Percentiles rank a stretch among this genome's conserved stretches.
Evolutionary conservation across 1,140 invertebrate genomes (phyloP).

Genomic region (Solenopsis invicta): DNA sequence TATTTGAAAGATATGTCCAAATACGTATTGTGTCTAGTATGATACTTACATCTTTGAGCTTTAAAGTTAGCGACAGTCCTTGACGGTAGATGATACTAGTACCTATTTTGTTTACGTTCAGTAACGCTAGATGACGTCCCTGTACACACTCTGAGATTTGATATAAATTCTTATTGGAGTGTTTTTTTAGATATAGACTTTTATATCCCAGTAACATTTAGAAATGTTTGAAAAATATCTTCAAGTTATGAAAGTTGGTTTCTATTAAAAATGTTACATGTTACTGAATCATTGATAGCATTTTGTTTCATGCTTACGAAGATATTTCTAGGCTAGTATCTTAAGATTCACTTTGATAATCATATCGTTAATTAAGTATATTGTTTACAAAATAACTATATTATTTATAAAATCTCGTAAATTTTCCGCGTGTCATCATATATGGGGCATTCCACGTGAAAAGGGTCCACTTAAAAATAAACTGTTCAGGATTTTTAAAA

Average conservation of each 20-base stretch:
- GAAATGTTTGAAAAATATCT: too few species aligned
- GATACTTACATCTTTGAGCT: slow-evolving; percentile 28
- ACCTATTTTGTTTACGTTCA: background rate
- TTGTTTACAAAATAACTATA: background rate
- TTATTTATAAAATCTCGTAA: too few species aligned
- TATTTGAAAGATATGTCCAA: slow-evolving; percentile 5
- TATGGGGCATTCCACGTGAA: too few species aligned
- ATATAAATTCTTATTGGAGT: background rate
- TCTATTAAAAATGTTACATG: too few species aligned
- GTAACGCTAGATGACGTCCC: slow-evolving; percentile 26
- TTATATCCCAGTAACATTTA: background rate
- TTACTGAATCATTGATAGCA: too few species aligned
- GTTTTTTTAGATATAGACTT: background rate
- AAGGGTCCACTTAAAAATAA: too few species aligned
- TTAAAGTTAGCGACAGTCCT: background rate
- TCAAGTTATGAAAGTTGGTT: too few species aligned
- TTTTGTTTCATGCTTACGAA: too few species aligned
- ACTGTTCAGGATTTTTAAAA: too few species aligned
- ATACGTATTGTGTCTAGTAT: slow-evolving; percentile 1
- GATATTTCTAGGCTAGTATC: background rate
- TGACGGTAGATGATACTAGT: slow-evolving; percentile 28
- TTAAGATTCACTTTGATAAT: background rate
- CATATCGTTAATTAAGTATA: background rate
- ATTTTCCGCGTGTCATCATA: too few species aligned
- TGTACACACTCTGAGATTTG: background rate